phyloP scores from a whole-genome alignment of 2,113 vertebrate genomes.

The Delphinapterus leucas region DNA sequence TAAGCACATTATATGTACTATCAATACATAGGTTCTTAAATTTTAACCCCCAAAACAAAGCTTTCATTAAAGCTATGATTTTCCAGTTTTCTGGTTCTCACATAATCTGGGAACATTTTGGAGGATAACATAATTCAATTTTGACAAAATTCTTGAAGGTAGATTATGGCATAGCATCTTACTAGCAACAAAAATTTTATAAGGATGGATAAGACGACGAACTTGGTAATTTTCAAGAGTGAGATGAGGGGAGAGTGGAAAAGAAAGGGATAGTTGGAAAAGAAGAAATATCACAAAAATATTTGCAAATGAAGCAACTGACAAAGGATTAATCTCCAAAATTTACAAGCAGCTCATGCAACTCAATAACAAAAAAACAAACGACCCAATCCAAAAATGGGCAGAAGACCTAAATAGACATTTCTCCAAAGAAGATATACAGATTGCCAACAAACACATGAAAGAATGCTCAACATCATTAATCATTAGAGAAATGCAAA shows the following conservation, averaged over 20 bases:
- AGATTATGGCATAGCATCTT: neutral
- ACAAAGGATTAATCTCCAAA: too few species aligned
- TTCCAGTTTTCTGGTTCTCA: neutral
- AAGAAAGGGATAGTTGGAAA: neutral
- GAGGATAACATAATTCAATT: neutral
- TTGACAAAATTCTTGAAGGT: conserved; percentile 20
- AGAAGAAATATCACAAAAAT: neutral
- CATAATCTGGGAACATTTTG: neutral
- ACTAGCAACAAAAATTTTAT: neutral
- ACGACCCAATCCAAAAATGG: too few species aligned
- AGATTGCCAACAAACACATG: too few species aligned
- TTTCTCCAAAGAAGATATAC: too few species aligned
- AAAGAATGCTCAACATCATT: too few species aligned
- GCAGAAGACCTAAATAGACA: too few species aligned
- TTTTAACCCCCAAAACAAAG: neutral
- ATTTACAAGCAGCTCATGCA: too few species aligned
- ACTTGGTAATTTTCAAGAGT: neutral
- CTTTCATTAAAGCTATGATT: neutral
- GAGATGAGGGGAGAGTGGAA: neutral
- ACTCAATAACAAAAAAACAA: too few species aligned
- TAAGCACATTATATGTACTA: neutral
- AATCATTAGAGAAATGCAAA: too few species aligned
- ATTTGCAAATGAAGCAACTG: too few species aligned
- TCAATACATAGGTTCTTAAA: neutral
- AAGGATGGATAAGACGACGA: neutral